phyloP scores from a whole-genome alignment of 2,797 vertebrate species.

The Graptemys geographica region DNA sequence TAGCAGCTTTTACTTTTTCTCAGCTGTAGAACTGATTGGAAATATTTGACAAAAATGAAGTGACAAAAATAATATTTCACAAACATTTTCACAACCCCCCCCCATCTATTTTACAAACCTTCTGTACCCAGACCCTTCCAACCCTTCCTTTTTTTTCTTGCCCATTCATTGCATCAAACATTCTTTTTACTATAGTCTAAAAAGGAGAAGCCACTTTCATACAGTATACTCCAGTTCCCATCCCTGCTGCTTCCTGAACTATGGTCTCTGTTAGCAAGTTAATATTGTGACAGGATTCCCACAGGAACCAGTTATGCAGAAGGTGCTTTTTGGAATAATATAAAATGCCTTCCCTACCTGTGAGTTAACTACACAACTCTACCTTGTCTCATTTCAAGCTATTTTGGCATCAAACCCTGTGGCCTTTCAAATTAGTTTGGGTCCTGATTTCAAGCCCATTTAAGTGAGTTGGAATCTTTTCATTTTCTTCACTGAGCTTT shows the following conservation, averaged over 20 bases:
- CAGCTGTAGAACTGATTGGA: neutral
- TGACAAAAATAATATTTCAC: neutral
- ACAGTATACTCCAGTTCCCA: neutral
- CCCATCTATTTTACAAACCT: neutral
- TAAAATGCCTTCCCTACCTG: neutral
- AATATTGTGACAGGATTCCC: neutral
- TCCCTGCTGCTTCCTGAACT: neutral
- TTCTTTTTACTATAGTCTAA: neutral
- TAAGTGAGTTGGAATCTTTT: neutral
- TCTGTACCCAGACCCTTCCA: accelerated
- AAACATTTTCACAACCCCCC: accelerated
- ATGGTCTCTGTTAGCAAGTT: neutral
- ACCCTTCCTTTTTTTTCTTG: neutral
- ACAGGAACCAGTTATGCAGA: neutral
- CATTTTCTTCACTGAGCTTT: neutral
- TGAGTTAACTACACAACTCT: neutral
- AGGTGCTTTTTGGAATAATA: neutral
- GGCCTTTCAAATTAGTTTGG: neutral
- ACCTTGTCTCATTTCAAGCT: neutral
- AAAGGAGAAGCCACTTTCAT: accelerated
- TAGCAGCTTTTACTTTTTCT: neutral
- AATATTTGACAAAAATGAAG: accelerated
- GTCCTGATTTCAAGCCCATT: neutral
- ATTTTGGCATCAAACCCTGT: neutral
- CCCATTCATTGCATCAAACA: neutral